Conservation (phyloP, 2,113 vertebrate genomes). For the Hippocampus guttulatus region DNA sequence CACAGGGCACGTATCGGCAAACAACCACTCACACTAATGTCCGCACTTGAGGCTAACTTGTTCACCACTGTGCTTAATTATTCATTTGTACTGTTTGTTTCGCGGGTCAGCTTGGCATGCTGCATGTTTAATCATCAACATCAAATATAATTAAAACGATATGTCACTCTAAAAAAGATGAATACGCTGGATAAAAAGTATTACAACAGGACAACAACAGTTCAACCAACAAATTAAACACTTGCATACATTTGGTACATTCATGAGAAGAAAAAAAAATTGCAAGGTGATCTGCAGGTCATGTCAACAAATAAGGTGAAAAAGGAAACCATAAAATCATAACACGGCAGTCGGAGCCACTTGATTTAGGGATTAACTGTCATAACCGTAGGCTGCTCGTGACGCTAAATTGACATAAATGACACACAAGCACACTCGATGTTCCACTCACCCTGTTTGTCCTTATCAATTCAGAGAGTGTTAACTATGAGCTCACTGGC, state of each 20-base stretch:
- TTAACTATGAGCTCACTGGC: conserved; percentile 25
- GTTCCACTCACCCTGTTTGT: conserved; percentile 44
- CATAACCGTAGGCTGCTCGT: not conserved
- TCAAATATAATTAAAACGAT: not conserved
- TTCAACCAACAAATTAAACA: not conserved
- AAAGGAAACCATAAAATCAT: not conserved
- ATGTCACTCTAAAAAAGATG: not conserved
- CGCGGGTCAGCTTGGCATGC: not conserved
- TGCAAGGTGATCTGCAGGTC: not conserved
- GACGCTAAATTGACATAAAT: not conserved
- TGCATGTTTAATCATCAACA: not conserved
- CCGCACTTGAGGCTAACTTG: not conserved
- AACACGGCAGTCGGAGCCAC: not conserved
- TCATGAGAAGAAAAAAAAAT: not conserved
- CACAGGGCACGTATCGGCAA: not conserved
- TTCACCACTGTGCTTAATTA: not conserved
- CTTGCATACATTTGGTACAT: not conserved
- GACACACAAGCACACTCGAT: not conserved
- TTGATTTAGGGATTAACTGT: not conserved
- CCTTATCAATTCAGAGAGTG: conserved; percentile 12
- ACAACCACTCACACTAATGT: not conserved
- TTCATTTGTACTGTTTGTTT: not conserved
- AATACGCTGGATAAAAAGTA: not conserved
- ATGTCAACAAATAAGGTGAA: not conserved
- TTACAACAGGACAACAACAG: not conserved